Percentiles rank a stretch among this genome's conserved stretches.
These are phyloP conservation scores for Thalassaphorura encarpata DNA, from an alignment of 1,140 invertebrate genomes.

Conservation along the genomic window DNA sequence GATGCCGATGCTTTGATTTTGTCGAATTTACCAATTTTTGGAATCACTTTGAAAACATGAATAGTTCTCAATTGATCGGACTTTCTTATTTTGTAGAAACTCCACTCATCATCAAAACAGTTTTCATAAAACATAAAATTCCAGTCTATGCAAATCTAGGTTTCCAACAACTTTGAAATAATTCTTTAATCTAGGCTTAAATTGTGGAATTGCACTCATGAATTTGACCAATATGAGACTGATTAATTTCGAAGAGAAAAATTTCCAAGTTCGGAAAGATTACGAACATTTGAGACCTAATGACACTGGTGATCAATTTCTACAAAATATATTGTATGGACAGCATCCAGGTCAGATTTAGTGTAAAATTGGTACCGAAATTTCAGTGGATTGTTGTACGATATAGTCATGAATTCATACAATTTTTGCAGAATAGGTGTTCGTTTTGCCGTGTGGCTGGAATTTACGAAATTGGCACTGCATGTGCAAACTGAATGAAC, in stretches of 20 bases:
- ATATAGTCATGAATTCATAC: too few species aligned
- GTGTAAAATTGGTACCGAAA: too few species aligned
- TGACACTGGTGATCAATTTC: background rate
- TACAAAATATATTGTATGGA: constrained; percentile 3
- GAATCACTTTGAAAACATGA: background rate
- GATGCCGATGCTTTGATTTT: background rate
- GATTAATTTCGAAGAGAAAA: background rate
- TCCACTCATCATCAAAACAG: background rate
- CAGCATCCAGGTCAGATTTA: too few species aligned
- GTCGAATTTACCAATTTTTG: background rate
- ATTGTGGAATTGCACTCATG: background rate
- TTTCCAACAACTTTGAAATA: too few species aligned
- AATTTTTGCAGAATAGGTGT: background rate
- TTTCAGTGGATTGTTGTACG: too few species aligned
- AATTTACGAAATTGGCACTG: background rate
- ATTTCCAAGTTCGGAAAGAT: background rate
- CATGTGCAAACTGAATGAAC: background rate
- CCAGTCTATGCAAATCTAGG: too few species aligned
- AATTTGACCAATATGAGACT: background rate
- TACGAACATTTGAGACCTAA: background rate
- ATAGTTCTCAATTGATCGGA: background rate
- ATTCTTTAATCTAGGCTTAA: too few species aligned
- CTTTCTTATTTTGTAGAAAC: too few species aligned
- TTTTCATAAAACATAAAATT: too few species aligned
- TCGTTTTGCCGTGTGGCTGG: background rate